Evolutionary conservation across 1,140 invertebrate species (phyloP).

Genomic region (Ephestia elutella): DNA sequence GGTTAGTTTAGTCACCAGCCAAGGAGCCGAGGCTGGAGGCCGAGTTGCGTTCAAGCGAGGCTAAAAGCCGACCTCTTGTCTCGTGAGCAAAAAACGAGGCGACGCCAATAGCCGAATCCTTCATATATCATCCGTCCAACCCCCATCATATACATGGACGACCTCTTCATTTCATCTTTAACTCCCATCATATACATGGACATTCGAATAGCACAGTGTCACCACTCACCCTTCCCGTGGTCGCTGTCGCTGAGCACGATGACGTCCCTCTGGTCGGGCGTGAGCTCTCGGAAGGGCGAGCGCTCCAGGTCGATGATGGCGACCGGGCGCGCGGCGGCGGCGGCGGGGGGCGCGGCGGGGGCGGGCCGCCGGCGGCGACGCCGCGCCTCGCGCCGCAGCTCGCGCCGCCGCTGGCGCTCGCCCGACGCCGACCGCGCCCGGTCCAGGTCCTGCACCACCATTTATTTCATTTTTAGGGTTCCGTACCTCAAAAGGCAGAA

Average conservation of each 20-base stretch:
- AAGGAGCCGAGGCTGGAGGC: no score
- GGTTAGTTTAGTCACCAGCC: no score
- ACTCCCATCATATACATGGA: no score
- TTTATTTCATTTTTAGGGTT: no score
- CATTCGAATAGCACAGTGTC: no score
- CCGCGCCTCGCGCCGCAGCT: conserved; percentile 28
- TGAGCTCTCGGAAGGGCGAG: conserved; percentile 87
- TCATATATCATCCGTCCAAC: no score
- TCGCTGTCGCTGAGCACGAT: conserved; percentile 89
- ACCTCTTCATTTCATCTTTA: no score
- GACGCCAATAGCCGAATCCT: no score
- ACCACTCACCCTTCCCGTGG: conserved; percentile 74
- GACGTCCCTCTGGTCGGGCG: conserved; percentile 84
- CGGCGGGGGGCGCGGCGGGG: conserved; percentile 27
- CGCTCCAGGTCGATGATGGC: conserved; percentile 89
- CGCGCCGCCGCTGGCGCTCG: conserved; percentile 40
- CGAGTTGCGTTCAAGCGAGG: no score
- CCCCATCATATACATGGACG: no score
- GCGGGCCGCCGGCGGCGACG: conserved; percentile 20
- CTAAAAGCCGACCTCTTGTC: no score
- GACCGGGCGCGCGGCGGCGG: conserved; percentile 68
- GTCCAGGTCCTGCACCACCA: conserved; percentile 74
- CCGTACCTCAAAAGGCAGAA: neutral
- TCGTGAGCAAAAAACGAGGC: no score
- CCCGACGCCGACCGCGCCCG: conserved; percentile 45